Base-by-base conservation (phyloP, 1,140 invertebrate species). In the Wiebesia pumilae region DNA sequence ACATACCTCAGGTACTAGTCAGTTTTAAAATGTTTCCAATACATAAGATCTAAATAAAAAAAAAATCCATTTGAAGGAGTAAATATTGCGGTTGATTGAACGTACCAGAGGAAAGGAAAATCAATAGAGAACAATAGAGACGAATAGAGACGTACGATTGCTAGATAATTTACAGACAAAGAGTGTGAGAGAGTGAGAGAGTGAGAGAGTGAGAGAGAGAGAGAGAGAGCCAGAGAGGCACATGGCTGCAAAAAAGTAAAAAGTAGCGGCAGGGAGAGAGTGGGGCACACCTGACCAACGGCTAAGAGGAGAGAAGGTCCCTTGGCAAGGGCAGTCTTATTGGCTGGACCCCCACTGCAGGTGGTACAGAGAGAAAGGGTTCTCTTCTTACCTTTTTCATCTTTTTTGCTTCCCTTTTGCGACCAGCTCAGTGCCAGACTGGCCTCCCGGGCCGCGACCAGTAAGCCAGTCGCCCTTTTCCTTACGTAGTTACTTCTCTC, bases 281-380 rank as follows among this genome's bases (percentile, higher is more conserved):
- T 69, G 81, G 80, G 80, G 80, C 62, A 40, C 80, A 81, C 80
- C 80, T 81, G 80, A 81, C 80, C 80, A 81, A 67, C 80, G 62
- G 78, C 38, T 65, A 35, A 40, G 62, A 27, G 80, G 67, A 81
- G 40, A 83, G 67, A 73, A 73, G 83, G 83, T 51, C 62, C 78
- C 33, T 80, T 81, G 24, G 43, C 65, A 71, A 84, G 83, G 75
- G 83, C 75, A 69, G 62, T 81, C 84, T 81, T 71, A 86, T 86
- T 86, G 84, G 84, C 69, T 62, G 79, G 79, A 75, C 84, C 84
- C 84, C 84, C 84, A 86, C 84, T 86, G 84, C 84, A 81, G 84
- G 78, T 81, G 78, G 84, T 81, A 81, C 78, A n/a, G 38, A 81
- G 84, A 81, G 84, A 86, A 86, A 86, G 84, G 84, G 78, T 81